These are phyloP conservation scores for Macrocentrus cingulum DNA, from an alignment of 1,140 invertebrate species.

Conservation along the genomic window DNA sequence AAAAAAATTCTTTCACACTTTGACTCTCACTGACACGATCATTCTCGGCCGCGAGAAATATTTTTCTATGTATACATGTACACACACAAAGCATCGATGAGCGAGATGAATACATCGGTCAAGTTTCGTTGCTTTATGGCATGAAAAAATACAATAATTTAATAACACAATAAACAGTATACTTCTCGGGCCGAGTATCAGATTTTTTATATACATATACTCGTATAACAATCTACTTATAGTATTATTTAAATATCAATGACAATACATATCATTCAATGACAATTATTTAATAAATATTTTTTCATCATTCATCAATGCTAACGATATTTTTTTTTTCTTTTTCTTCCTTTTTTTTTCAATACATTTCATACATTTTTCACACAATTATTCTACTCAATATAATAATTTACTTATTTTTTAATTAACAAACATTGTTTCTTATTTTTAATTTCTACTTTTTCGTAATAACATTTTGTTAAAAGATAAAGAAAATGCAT, in stretches of 20 bases:
- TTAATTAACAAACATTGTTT: conserved; percentile 16
- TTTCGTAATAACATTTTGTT: neutral
- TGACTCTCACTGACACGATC: neutral
- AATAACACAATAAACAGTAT: neutral
- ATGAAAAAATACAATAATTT: neutral
- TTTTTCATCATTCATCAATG: too few relatives aligned
- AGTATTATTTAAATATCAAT: neutral
- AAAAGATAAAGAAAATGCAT: conserved; percentile 1
- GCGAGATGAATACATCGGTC: conserved; percentile 7
- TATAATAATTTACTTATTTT: conserved; percentile 7
- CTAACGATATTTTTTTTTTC: too few relatives aligned
- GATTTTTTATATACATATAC: conserved; percentile 3
- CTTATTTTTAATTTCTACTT: conserved; percentile 5
- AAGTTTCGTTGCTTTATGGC: conserved; percentile 14
- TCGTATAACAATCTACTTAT: neutral
- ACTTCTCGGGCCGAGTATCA: conserved; percentile 6
- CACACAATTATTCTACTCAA: conserved; percentile 7
- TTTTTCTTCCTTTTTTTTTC: too few relatives aligned
- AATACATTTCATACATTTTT: too few relatives aligned
- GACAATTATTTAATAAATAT: too few relatives aligned
- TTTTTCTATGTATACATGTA: neutral
- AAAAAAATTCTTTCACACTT: conserved; percentile 11
- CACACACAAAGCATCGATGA: conserved; percentile 18
- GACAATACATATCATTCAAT: too few relatives aligned
- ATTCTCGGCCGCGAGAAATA: conserved; percentile 12